These are phyloP conservation scores for Hartigia nigra DNA, from an alignment of 2,888 invertebrate species.

Conservation along the genomic window DNA sequence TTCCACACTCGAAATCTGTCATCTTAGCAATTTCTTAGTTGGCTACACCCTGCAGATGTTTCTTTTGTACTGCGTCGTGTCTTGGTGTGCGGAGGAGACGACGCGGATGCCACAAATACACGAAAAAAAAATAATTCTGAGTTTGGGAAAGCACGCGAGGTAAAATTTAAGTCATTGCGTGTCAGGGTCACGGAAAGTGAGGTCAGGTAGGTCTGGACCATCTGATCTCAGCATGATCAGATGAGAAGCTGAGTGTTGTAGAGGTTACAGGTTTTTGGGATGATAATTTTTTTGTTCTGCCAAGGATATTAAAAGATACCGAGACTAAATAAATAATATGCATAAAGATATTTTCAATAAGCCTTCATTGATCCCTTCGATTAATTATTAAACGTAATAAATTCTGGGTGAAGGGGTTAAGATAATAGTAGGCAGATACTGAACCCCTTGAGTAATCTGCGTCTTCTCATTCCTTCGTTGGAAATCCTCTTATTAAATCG, in stretches of 20 bases:
- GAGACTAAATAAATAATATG: neutral
- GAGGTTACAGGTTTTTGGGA: constrained; percentile 35
- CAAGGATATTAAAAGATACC: neutral
- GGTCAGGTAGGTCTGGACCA: neutral
- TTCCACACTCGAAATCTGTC: neutral
- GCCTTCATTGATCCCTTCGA: constrained; percentile 28
- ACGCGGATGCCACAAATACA: neutral
- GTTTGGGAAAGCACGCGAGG: constrained; percentile 24
- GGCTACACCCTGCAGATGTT: constrained; percentile 1
- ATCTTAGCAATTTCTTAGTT: constrained; percentile 5
- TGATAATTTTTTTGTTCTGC: neutral
- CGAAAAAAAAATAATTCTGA: constrained; percentile 4
- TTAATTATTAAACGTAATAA: constrained; percentile 48
- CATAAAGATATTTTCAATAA: neutral
- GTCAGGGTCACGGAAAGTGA: neutral
- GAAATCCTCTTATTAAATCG: constrained; percentile 52
- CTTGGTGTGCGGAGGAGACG: neutral
- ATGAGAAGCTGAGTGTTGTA: constrained; percentile 22
- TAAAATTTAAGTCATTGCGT: constrained; percentile 25
- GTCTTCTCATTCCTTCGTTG: constrained; percentile 21
- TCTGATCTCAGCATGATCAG: constrained; percentile 7
- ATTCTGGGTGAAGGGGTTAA: constrained; percentile 44
- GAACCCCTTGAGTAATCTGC: constrained; percentile 42
- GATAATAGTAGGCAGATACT: constrained; percentile 46
- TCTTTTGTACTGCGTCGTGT: neutral